Base-by-base conservation (phyloP, 64 coral and sea anemone species). In the Dendrophyllia cribrosa region DNA sequence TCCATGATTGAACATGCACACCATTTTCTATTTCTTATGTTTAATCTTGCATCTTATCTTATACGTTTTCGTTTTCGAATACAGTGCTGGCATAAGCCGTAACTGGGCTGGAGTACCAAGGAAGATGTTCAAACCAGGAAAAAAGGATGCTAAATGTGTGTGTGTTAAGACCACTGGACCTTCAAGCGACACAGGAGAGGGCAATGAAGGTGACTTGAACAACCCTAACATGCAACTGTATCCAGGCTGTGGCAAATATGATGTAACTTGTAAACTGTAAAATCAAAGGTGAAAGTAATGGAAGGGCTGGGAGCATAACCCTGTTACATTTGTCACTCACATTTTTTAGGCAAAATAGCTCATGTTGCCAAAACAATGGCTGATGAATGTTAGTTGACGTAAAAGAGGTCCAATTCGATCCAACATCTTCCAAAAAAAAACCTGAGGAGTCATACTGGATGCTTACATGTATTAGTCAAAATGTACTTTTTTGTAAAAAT, bases 51-150 rank as follows among this genome's bases (percentile, higher is more conserved):
- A 60, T 59, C 51, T 56, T 56, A 9, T 56, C 53, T 12, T 9
- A 56, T 12, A 56, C 53, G 3, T 9, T 56, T 78, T 50, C 2
- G 16, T 4, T 24, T 19, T 82, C 9, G 19, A n/a, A 17, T 92
- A 13, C 45, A 95, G 94, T 92, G 94, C 78, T 75, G 94, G 94
- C 7, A 95, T 95, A 52, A 76, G 67, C 9, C 59, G 94, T 19
- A 73, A 74, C n/a, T 95, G 94, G 94, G 89, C 48, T 50, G 94
- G 94, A 82, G 94, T 95, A 22, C 94, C 94, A 71, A 82, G 94
- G 79, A 83, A 34, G 75, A 49, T 92, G 63, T 95, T 95, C 77
- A 95, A 95, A 77, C 94, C 94, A 74, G 94, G 94, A 43, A 87
- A 66, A 22, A 95, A 82, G 75, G 65, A 92, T 26, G 51, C 89